These are phyloP conservation scores for Aplysina aerophoba DNA, from an alignment of 37 sponge, comb jelly and placozoan species.

Conservation along the genomic window DNA sequence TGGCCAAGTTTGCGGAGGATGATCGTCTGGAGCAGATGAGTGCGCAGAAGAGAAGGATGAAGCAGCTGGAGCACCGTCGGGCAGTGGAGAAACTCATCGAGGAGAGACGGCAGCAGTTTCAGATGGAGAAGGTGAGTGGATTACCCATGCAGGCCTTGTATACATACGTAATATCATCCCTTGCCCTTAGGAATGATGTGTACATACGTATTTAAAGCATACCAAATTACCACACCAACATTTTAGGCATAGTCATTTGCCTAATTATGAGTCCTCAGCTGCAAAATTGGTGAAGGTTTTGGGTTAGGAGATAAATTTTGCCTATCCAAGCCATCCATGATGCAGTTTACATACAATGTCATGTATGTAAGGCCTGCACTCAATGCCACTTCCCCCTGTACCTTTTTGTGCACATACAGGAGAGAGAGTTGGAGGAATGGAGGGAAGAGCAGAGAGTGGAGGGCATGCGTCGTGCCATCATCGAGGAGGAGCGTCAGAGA, in stretches of 20 bases:
- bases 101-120: slow-evolving; percentile 75
- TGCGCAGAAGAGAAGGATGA: slow-evolving; percentile 97
- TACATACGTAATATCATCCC: too few relatives aligned
- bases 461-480: slow-evolving; percentile 63
- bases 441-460: slow-evolving; percentile 73
- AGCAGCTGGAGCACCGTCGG: slow-evolving; percentile 91
- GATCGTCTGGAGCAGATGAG: slow-evolving; percentile 97
- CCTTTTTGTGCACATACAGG: slow-evolving; percentile 18
- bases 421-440: slow-evolving; percentile 77
- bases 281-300: too few relatives aligned
- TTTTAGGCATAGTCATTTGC: too few relatives aligned
- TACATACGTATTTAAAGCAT: too few relatives aligned
- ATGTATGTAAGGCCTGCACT: too few relatives aligned
- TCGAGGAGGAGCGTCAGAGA: slow-evolving; percentile 96
- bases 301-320: too few relatives aligned
- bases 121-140: slow-evolving; percentile 69
- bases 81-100: slow-evolving; percentile 94
- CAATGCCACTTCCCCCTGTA: too few relatives aligned
- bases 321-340: too few relatives aligned
- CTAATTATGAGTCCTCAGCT: too few relatives aligned
- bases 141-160: not conserved
- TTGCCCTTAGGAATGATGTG: too few relatives aligned
- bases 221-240: too few relatives aligned
- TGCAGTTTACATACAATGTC: too few relatives aligned
- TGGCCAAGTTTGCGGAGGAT: slow-evolving; percentile 98